phyloP scores from a whole-genome alignment of 2,113 vertebrate species.

The Dinomys branickii region DNA sequence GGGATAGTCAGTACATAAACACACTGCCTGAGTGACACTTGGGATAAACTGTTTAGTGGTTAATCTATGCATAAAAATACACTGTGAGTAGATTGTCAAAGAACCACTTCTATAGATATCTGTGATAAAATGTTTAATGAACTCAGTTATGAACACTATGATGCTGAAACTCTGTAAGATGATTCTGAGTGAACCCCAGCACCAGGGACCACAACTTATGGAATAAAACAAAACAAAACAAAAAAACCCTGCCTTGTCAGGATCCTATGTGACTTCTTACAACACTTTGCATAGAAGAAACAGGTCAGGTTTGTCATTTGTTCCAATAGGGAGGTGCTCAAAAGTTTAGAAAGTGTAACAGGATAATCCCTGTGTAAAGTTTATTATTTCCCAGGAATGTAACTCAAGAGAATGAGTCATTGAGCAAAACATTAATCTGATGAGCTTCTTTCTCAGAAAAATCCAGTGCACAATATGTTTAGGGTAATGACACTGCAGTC shows the following conservation, averaged over 20 bases:
- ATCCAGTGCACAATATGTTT: background rate
- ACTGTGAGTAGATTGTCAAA: background rate
- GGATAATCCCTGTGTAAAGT: conserved; percentile 1
- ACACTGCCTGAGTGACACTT: background rate
- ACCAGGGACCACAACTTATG: background rate
- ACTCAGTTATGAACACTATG: background rate
- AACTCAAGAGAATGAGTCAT: conserved; percentile 68
- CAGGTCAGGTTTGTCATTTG: background rate
- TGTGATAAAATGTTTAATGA: background rate
- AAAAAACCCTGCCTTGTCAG: background rate
- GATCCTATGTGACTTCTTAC: background rate
- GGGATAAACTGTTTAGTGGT: background rate
- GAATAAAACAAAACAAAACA: too few species aligned
- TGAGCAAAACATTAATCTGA: conserved; percentile 1
- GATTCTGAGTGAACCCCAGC: background rate
- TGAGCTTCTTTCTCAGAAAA: conserved; percentile 50
- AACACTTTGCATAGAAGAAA: background rate
- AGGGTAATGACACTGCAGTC: background rate
- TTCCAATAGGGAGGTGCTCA: background rate
- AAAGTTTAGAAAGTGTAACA: background rate
- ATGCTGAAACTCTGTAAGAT: background rate
- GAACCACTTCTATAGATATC: background rate
- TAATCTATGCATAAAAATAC: background rate
- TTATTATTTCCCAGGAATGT: conserved; percentile 55
- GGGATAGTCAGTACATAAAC: background rate